A percentile compares a stretch with the other conserved stretches of the same genome.
phyloP scores from a whole-genome alignment of 2,888 invertebrate genomes.

The Gasteruption jaculator region DNA sequence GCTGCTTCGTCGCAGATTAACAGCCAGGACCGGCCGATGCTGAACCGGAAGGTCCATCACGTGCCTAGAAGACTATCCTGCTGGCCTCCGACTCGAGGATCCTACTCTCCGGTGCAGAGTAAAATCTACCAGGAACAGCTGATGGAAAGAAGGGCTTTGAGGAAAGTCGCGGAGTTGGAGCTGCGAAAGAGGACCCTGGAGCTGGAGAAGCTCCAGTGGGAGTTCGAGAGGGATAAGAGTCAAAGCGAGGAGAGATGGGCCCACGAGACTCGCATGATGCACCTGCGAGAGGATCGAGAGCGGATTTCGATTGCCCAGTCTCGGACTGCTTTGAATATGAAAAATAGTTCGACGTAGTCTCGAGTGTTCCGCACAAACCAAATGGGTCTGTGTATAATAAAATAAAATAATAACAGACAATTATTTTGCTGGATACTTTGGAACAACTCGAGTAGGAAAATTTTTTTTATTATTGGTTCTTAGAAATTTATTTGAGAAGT shows the following conservation, averaged over 20 bases:
- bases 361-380: no score
- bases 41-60: no score
- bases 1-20: no score
- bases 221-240: slow-evolving; percentile 36
- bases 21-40: no score
- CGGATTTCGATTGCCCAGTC: slow-evolving; percentile 31
- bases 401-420: no score
- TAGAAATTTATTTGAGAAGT: no score
- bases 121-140: slow-evolving; percentile 38
- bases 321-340: no score
- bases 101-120: slow-evolving; percentile 31
- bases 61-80: slow-evolving; percentile 27
- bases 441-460: no score
- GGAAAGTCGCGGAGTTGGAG: slow-evolving; percentile 37
- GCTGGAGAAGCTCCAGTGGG: slow-evolving; percentile 37
- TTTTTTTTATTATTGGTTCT: no score
- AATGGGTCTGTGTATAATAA: no score
- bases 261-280: slow-evolving; percentile 40
- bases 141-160: slow-evolving; percentile 33
- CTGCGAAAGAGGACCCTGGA: slow-evolving; percentile 37
- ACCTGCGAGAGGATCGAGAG: slow-evolving; percentile 38
- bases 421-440: no score
- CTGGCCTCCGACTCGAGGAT: slow-evolving; percentile 24
- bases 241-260: slow-evolving; percentile 36
- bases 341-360: no score